These are phyloP conservation scores for Proteles cristata DNA, from an alignment of 2,113 vertebrate species.

Conservation along the genomic window DNA sequence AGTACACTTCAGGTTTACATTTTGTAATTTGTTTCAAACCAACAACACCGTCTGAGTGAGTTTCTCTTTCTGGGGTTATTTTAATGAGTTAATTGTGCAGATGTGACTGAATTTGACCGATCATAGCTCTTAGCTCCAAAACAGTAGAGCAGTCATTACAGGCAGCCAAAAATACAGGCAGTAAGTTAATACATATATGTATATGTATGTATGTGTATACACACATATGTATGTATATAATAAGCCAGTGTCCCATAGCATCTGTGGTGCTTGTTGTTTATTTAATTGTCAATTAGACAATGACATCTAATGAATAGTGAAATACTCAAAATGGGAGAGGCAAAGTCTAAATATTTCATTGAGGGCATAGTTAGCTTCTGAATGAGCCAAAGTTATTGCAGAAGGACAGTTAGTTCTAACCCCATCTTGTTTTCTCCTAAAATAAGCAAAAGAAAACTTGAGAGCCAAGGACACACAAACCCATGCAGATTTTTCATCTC, in stretches of 20 bases:
- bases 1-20: background rate
- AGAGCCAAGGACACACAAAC: background rate
- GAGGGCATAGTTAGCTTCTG: background rate
- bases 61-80: constrained; percentile 4
- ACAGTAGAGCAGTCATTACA: background rate
- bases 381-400: background rate
- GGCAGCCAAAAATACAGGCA: background rate
- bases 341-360: constrained; percentile 40
- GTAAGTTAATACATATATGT: background rate
- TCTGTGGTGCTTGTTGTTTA: background rate
- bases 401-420: background rate
- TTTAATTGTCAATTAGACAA: background rate
- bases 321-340: background rate
- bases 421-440: background rate
- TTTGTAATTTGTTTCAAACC: background rate
- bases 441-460: constrained; percentile 1
- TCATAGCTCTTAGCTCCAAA: background rate
- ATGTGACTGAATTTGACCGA: constrained; percentile 4
- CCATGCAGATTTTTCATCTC: background rate
- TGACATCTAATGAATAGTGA: background rate
- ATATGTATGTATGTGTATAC: background rate
- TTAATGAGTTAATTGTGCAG: constrained; percentile 54
- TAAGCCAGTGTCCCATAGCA: background rate
- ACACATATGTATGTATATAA: background rate
- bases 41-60: background rate